Conservation (phyloP, 1,140 invertebrate species). For the Drosophila littoralis region DNA sequence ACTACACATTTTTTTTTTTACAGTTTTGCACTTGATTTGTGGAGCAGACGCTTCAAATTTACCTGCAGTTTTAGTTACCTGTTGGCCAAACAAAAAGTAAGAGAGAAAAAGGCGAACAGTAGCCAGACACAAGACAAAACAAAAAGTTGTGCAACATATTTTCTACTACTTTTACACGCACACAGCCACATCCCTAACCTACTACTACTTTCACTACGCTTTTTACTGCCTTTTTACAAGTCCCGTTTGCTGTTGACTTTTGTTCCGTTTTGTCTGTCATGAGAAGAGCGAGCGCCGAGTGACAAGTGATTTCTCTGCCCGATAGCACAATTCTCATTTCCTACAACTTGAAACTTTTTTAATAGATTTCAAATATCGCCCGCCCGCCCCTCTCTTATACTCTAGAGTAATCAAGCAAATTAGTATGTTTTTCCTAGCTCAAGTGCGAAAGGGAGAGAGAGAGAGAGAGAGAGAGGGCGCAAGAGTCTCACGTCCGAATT, state of each 20-base stretch:
- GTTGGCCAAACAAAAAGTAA: conserved; percentile 7
- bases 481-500: conserved; percentile 35
- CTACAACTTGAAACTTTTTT: conserved; percentile 67
- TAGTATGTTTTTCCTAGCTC: conserved; percentile 48
- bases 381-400: conserved; percentile 22
- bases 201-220: background rate
- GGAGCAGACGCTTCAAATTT: conserved; percentile 58
- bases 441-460: background rate
- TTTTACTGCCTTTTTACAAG: background rate
- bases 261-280: background rate
- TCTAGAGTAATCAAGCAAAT: conserved; percentile 81
- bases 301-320: conserved; percentile 45
- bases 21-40: conserved; percentile 70
- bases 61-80: conserved; percentile 37
- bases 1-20: conserved; percentile 12
- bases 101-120: conserved; percentile 17
- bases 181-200: background rate
- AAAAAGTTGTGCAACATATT: conserved; percentile 26
- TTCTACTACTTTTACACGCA: conserved; percentile 20
- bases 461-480: background rate
- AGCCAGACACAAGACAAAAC: background rate
- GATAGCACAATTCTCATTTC: conserved; percentile 28
- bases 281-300: background rate
- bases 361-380: conserved; percentile 78
- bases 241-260: background rate